Base-by-base conservation (phyloP, 2,113 vertebrate genomes). In the Archocentrus centrarchus region DNA sequence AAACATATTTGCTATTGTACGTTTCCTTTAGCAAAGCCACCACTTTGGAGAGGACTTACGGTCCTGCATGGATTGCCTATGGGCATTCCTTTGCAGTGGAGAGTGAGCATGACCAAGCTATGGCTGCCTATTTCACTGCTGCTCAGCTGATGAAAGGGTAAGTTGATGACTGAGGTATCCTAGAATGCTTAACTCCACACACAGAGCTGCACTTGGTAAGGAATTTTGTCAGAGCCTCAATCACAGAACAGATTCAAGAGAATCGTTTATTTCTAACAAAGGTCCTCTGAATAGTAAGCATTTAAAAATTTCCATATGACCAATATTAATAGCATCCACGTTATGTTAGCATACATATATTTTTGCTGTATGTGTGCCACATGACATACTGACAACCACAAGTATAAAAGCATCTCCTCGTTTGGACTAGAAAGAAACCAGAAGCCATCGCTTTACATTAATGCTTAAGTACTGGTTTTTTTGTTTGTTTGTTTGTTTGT, bases 111-210 rank as follows among this genome's bases (percentile, higher is more conserved):
- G 98, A 99, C 91, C 98, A 99, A 68, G 98, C 98, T 2, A 99
- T 99, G 98, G 98, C 98, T 30, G 98, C 98, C 0, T 99, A 99
- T 86, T 99, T 99, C 93, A 99, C 98, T 22, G 98, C 98, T 22
- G 98, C 98, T 1, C 98, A 99, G 94, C 97, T 99, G 61, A 99
- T 99, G 98, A 99, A 99, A 95, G 98, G 98, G 98, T 99, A 92
- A 5, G 94, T 92, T 4, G 9, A 39, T 37, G 20, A 15, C 1
- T 27, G 17, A 78, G 30, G 18, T n/a, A 1, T 58, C 2, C 22
- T 44, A 7, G 4, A 37, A 24, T 27, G 22, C 2, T 20, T 1
- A 22, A 13, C 44, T 22, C 14, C 3, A 64, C 6, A 11, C 2
- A 9, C 14, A 59, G 18, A 75, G 50, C 4, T 22, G 8, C 1